Percentiles rank a stretch among this genome's conserved stretches.
Evolutionary conservation across 2,797 vertebrate genomes (phyloP).

Genomic region (Propithecus deckenii): DNA sequence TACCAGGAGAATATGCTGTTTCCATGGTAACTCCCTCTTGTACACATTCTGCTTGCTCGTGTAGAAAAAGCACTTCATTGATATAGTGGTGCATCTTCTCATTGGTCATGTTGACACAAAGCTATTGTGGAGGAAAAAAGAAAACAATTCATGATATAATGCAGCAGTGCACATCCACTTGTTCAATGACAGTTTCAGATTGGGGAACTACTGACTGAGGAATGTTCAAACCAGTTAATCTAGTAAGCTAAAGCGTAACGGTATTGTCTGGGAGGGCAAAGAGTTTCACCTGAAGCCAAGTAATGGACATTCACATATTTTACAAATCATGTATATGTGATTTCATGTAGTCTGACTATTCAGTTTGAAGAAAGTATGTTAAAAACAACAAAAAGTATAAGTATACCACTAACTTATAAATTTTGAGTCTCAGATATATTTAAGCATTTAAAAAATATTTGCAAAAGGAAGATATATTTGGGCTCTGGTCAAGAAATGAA

Average conservation of each 20-base stretch:
- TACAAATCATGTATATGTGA: background rate
- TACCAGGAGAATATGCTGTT: constrained; percentile 89
- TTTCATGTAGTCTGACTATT: background rate
- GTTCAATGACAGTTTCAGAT: background rate
- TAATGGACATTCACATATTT: background rate
- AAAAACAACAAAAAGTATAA: background rate
- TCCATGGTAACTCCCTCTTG: constrained; percentile 96
- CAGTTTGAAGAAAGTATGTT: background rate
- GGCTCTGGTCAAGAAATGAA: background rate
- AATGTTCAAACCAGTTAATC: rapidly evolving
- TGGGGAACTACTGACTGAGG: background rate
- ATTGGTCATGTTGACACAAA: constrained; percentile 98
- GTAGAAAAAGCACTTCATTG: constrained; percentile 95
- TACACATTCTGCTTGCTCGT: constrained; percentile 94
- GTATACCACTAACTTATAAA: background rate
- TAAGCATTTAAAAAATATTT: background rate
- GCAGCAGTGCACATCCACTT: rapidly evolving
- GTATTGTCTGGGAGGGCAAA: background rate
- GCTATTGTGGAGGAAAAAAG: constrained; percentile 82
- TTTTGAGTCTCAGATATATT: background rate
- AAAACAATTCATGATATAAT: constrained; percentile 52
- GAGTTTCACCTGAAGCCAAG: background rate
- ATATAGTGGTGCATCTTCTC: constrained; percentile 94
- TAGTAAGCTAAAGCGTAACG: background rate
- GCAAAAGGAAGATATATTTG: background rate